Conservation (phyloP, 2,113 vertebrate species). For the Taurulus bubalis region DNA sequence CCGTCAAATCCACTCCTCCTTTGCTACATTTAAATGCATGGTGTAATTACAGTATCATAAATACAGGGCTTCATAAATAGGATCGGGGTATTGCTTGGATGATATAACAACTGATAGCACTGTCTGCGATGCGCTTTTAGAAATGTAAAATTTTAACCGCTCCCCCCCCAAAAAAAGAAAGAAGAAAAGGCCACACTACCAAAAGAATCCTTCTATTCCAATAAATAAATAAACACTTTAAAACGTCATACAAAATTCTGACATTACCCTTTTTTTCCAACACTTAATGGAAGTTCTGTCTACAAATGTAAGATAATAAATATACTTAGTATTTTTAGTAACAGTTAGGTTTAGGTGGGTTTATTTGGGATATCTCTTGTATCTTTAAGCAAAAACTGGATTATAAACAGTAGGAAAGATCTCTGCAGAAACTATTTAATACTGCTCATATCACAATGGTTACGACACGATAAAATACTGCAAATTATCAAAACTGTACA, state of each 20-base stretch:
- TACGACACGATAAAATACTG: slow-evolving; percentile 97
- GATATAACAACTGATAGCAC: slow-evolving; percentile 68
- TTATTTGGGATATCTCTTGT: slow-evolving; percentile 84
- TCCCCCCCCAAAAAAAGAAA: slow-evolving; percentile 42
- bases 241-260: slow-evolving; percentile 85
- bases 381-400: slow-evolving; percentile 89
- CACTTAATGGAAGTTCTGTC: slow-evolving; percentile 83
- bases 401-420: slow-evolving; percentile 98
- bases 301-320: slow-evolving; percentile 87
- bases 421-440: slow-evolving; percentile 92
- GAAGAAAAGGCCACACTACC: slow-evolving; percentile 80
- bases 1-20: slow-evolving; percentile 63
- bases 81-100: slow-evolving; percentile 80
- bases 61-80: slow-evolving; percentile 68
- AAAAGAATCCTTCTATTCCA: slow-evolving; percentile 78
- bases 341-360: slow-evolving; percentile 79
- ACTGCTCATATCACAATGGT: slow-evolving; percentile 94
- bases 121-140: slow-evolving; percentile 56
- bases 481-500: slow-evolving; percentile 99
- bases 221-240: slow-evolving; percentile 86
- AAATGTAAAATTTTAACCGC: slow-evolving; percentile 64
- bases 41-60: slow-evolving; percentile 66
- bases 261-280: slow-evolving; percentile 76
- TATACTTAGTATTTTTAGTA: slow-evolving; percentile 82
- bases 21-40: slow-evolving; percentile 78